Evolutionary conservation across 2,113 vertebrate genomes (phyloP).

Genomic region (Scomber scombrus): DNA sequence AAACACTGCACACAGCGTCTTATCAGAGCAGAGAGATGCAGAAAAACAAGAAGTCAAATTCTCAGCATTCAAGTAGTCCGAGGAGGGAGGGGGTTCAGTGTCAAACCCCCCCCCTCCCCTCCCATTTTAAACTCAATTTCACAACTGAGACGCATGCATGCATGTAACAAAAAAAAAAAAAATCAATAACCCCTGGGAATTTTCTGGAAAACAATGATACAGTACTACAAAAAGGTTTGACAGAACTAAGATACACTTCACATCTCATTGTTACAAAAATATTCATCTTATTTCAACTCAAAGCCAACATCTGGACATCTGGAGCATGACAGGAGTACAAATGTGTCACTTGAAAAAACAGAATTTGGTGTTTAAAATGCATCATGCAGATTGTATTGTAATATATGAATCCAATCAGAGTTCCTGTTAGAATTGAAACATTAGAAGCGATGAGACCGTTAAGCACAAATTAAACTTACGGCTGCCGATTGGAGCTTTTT

Average conservation of each 20-base stretch:
- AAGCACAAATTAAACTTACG: conserved; percentile 25
- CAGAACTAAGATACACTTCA: conserved; percentile 59
- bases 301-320: conserved; percentile 19
- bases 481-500: conserved; percentile 31
- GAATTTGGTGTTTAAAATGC: conserved; percentile 20
- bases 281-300: conserved; percentile 72
- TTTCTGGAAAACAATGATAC: conserved; percentile 57
- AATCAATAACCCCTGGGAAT: conserved; percentile 37
- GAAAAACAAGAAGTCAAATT: conserved; percentile 29
- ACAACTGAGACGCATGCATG: conserved; percentile 29
- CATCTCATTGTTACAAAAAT: conserved; percentile 78
- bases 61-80: conserved; percentile 51
- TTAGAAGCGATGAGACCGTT: background rate
- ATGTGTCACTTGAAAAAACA: conserved; percentile 30
- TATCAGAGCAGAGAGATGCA: conserved; percentile 40
- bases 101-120: background rate
- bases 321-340: conserved; percentile 36
- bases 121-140: conserved; percentile 6
- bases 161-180: conserved; percentile 18
- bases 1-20: conserved; percentile 65
- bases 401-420: conserved; percentile 42
- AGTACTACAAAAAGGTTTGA: conserved; percentile 59
- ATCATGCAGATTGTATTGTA: conserved; percentile 61
- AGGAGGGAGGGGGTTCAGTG: background rate
- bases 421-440: background rate